phyloP scores from a whole-genome alignment of 2,113 vertebrate species.

The Gallinago media region DNA sequence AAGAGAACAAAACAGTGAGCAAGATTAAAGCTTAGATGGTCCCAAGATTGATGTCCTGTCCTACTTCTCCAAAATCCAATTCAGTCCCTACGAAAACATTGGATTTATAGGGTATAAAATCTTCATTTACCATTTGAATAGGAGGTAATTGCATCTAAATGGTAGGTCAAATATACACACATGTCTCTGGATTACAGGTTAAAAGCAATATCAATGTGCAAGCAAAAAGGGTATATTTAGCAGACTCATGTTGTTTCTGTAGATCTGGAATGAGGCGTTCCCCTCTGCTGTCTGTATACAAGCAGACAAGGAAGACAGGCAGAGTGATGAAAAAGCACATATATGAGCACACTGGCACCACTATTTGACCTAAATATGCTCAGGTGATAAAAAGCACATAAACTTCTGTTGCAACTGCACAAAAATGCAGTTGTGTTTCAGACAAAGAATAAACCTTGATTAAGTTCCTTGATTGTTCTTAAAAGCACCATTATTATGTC shows the following conservation, averaged over 20 bases:
- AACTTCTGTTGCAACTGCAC: neutral
- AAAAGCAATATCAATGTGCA: neutral
- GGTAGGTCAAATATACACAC: neutral
- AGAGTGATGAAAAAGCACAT: neutral
- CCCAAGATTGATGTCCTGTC: neutral
- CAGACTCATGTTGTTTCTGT: neutral
- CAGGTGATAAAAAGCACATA: neutral
- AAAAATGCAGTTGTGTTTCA: neutral
- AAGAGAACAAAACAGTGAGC: neutral
- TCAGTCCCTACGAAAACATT: neutral
- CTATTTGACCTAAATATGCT: neutral
- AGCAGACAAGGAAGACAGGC: neutral
- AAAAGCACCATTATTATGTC: neutral
- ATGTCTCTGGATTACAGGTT: neutral
- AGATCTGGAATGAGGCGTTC: neutral
- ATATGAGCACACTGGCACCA: neutral
- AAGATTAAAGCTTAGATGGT: neutral
- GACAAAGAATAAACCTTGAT: neutral
- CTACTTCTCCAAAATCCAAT: neutral
- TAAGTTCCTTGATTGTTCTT: neutral
- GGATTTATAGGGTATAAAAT: neutral
- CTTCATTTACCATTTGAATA: neutral
- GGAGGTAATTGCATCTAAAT: neutral
- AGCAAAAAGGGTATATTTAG: neutral
- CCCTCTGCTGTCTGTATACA: neutral